A percentile compares a stretch with the other conserved stretches of the same genome.
Conservation (phyloP, 2,113 vertebrate species). For the Hippocampus comes region DNA sequence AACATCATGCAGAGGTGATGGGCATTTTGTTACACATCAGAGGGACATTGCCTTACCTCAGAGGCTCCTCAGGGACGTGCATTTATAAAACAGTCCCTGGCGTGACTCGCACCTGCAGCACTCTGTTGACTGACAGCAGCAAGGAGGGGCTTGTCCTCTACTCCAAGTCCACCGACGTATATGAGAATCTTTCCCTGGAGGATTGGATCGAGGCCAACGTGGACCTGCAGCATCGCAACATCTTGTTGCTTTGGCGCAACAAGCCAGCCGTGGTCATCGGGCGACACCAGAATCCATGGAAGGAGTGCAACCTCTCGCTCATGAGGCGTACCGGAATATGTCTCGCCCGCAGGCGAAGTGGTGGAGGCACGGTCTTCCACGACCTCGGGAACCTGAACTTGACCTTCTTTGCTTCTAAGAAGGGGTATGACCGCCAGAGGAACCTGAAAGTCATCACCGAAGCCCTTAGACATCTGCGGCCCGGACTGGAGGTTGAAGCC, state of each 20-base stretch:
- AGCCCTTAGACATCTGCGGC: conserved; percentile 75
- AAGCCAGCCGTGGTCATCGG: conserved; percentile 85
- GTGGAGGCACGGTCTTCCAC: conserved; percentile 92
- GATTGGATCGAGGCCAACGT: conserved; percentile 91
- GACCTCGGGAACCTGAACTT: conserved; percentile 95
- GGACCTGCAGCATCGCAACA: conserved; percentile 66
- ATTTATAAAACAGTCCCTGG: not conserved
- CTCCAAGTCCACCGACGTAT: conserved; percentile 81
- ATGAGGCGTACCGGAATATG: conserved; percentile 76
- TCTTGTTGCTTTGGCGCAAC: conserved; percentile 91
- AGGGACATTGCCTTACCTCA: not conserved
- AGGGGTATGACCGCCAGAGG: conserved; percentile 79
- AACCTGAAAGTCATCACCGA: conserved; percentile 83
- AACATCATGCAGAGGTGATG: not conserved
- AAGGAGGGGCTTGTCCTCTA: conserved; percentile 72
- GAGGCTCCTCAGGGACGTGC: not conserved
- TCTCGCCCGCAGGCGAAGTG: conserved; percentile 87
- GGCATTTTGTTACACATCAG: conserved; percentile 16
- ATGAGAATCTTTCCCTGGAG: conserved; percentile 89
- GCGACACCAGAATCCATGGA: conserved; percentile 95
- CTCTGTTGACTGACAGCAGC: conserved; percentile 4
- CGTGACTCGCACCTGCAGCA: not conserved
- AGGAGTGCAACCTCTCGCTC: conserved; percentile 81
- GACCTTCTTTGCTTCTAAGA: conserved; percentile 90
- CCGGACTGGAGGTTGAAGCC: conserved; percentile 76